phyloP scores from a whole-genome alignment of 2,797 vertebrate species.

The Staurois parvus region DNA sequence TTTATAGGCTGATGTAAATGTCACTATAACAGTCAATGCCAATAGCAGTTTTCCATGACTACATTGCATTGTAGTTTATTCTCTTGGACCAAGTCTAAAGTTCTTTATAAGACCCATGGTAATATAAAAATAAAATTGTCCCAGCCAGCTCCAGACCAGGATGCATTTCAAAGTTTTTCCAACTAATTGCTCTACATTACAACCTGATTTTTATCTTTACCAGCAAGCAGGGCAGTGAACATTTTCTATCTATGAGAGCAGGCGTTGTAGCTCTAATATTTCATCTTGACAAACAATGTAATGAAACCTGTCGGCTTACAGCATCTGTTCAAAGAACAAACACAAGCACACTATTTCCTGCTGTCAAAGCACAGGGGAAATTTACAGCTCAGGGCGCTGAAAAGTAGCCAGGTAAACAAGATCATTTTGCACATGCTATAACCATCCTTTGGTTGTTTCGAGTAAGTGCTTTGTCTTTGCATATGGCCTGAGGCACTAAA shows the following conservation, averaged over 20 bases:
- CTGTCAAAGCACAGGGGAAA: constrained; percentile 53
- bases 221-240: constrained; percentile 30
- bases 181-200: constrained; percentile 11
- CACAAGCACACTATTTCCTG: constrained; percentile 41
- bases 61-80: neutral
- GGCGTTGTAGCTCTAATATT: constrained; percentile 45
- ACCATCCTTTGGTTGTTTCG: constrained; percentile 20
- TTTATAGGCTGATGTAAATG: neutral
- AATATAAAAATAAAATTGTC: constrained; percentile 17
- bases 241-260: constrained; percentile 35
- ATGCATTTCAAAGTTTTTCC: constrained; percentile 25
- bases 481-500: constrained; percentile 18
- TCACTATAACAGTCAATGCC: constrained; percentile 10
- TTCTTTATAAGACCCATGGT: constrained; percentile 4
- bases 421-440: constrained; percentile 18
- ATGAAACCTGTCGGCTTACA: constrained; percentile 55
- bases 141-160: neutral
- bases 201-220: constrained; percentile 30
- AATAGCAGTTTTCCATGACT: constrained; percentile 25
- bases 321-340: constrained; percentile 41
- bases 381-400: constrained; percentile 10
- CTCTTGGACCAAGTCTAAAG: neutral
- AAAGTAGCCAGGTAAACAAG: constrained; percentile 37
- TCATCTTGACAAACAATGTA: constrained; percentile 54
- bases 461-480: constrained; percentile 45